Evolutionary conservation across 2,113 vertebrate genomes (phyloP), one percentile per base, ranked within the genome.

Genomic region (Campylomormyrus numenius): DNA sequence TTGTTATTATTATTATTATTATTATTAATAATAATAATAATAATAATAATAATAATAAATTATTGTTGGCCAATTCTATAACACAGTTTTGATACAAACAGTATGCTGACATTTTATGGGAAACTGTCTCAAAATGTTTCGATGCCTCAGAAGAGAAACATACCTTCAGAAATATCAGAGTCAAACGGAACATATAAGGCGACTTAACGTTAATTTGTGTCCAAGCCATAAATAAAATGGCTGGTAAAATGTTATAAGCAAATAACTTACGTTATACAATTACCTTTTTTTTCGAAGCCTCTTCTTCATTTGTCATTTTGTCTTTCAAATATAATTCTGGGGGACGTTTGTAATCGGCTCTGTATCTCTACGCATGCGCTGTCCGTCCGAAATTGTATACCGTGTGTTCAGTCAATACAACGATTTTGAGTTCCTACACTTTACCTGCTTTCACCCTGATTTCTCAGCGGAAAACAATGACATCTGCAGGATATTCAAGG

Each of bases 301-400:
- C 85, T 1, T 91, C 91, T 80, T 92, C 92, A 31, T 17, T 91
- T 0, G 90, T 13, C 94, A 95, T 94, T 1, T 1, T 4, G 0
- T 2, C n/a, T 0, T n/a, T 85, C 45, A 48, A 31, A 13, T 45
- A 5, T 24, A 84, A 31, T 10, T 13, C 21, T 21, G 31, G 2
- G 35, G 2, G 50, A 39, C 24, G 24, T 19, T 1, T 31, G 31
- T 49, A 24, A 85, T 31, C 45, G 7, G 19, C 1, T n/a, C 42
- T 3, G 83, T 48, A 15, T 17, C 50, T 35, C 27, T 42, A 39
- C 49, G 56, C 56, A 88, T 46, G 56, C 39, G 87, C 9, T 5
- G 89, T 85, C 89, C 89, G 50, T 89, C 80, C 35, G 35, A 62
- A 31, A 89, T 48, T 85, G 45, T 3, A 50, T 45, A 56, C 89